A percentile compares a stretch with the other conserved stretches of the same genome.
Conservation (phyloP, 2,113 vertebrate genomes). For the Rhombomys opimus region DNA sequence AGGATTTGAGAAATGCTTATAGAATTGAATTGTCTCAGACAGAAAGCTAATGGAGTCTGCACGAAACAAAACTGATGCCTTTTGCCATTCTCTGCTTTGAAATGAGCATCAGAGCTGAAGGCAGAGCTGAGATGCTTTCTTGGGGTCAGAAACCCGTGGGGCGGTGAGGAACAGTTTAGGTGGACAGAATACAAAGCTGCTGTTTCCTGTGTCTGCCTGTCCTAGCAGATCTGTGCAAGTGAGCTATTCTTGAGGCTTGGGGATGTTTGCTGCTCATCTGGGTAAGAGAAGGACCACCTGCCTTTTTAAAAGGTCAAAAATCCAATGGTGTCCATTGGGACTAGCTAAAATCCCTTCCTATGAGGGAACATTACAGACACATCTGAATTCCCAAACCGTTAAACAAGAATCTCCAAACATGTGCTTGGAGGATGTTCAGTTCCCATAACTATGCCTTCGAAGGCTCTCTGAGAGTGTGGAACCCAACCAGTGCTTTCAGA, state of each 20-base stretch:
- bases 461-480: not conserved
- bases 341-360: not conserved
- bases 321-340: not conserved
- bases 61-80: not conserved
- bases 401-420: not conserved
- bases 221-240: not conserved
- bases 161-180: not conserved
- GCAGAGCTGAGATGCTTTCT: not conserved
- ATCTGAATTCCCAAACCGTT: not conserved
- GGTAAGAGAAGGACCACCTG: not conserved
- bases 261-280: not conserved
- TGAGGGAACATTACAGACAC: rapidly evolving
- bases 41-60: not conserved
- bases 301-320: constrained; percentile 17
- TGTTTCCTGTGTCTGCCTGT: not conserved
- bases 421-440: not conserved
- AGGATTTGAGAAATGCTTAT: not conserved
- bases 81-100: not conserved
- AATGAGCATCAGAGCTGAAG: not conserved
- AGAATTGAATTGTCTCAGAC: not conserved
- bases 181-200: not conserved
- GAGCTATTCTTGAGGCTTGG: not conserved
- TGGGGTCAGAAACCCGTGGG: not conserved
- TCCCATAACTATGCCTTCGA: not conserved
- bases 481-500: not conserved